Percentiles rank a stretch among this genome's conserved stretches.
Evolutionary conservation across 1,140 invertebrate genomes (phyloP).

Genomic region (Heliconius congener): DNA sequence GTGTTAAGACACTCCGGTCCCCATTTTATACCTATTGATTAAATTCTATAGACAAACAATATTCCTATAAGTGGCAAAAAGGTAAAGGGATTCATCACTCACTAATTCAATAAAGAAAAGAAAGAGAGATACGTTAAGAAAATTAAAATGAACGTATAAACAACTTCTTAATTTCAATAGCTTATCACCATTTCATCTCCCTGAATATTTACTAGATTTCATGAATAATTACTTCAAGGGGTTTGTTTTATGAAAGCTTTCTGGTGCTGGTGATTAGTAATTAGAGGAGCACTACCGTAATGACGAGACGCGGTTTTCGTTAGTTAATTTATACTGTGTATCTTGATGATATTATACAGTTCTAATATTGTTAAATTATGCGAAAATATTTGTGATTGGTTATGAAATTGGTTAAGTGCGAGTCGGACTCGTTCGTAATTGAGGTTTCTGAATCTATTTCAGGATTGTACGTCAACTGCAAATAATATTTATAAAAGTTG

Average conservation of each 20-base stretch:
- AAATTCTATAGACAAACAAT: too few species aligned
- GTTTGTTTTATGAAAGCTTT: conserved; percentile 37
- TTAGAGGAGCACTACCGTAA: conserved; percentile 16
- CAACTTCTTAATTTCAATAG: conserved; percentile 36
- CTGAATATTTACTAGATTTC: conserved; percentile 54
- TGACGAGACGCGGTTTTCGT: neutral
- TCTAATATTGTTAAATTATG: too few species aligned
- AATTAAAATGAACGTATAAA: conserved; percentile 18
- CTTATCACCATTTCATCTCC: conserved; percentile 58
- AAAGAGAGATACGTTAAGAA: neutral
- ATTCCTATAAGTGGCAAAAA: neutral
- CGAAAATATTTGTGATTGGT: too few species aligned
- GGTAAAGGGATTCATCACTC: neutral
- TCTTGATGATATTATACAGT: neutral
- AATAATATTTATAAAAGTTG: too few species aligned
- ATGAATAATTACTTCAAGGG: conserved; percentile 57
- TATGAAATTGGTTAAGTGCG: too few species aligned
- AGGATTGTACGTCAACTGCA: too few species aligned
- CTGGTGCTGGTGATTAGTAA: conserved; percentile 32
- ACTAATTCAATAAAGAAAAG: too few species aligned
- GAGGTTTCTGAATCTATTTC: too few species aligned
- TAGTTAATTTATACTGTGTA: neutral
- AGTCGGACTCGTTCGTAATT: too few species aligned
- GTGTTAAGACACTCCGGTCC: too few species aligned
- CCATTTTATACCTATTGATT: too few species aligned